Percentiles rank a stretch among this genome's conserved stretches.
Conservation (phyloP, 2,113 vertebrate genomes). For the Platichthys flesus region DNA sequence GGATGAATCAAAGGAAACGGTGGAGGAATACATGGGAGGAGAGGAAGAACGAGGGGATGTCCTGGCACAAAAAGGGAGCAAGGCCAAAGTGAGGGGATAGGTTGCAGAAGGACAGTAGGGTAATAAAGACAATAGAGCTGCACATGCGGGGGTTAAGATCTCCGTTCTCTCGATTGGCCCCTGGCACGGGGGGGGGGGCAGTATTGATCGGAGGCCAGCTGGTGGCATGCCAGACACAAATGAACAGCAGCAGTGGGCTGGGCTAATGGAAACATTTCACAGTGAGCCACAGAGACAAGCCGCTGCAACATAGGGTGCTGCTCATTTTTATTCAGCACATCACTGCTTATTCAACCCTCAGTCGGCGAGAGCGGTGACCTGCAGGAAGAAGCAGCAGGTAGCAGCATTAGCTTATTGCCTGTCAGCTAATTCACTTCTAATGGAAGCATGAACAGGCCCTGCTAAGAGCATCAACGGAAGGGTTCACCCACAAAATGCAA, state of each 20-base stretch:
- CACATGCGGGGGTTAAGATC: constrained; percentile 10
- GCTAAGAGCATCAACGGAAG: not conserved
- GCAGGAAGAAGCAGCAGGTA: constrained; percentile 6
- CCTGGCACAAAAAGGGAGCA: not conserved
- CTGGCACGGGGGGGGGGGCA: not conserved
- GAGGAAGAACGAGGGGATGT: not conserved
- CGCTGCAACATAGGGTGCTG: not conserved
- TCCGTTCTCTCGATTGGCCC: constrained; percentile 3
- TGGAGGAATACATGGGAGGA: not conserved
- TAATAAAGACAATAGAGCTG: constrained; percentile 26
- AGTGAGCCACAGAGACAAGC: not conserved
- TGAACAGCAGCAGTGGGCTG: not conserved
- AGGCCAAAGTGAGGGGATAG: not conserved
- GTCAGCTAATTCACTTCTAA: not conserved
- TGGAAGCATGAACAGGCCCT: no score
- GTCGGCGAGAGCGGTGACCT: not conserved
- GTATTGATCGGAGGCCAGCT: constrained; percentile 17
- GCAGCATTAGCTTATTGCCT: constrained; percentile 3
- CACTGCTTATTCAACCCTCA: not conserved
- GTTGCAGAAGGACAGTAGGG: constrained; percentile 1
- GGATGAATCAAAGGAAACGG: not conserved
- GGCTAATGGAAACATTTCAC: not conserved
- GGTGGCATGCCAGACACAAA: constrained; percentile 22
- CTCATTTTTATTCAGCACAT: not conserved
- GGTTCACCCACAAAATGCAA: not conserved